Base-by-base conservation (phyloP, 37 sponge, comb jelly and placozoan species). In the Beroe ovata region DNA sequence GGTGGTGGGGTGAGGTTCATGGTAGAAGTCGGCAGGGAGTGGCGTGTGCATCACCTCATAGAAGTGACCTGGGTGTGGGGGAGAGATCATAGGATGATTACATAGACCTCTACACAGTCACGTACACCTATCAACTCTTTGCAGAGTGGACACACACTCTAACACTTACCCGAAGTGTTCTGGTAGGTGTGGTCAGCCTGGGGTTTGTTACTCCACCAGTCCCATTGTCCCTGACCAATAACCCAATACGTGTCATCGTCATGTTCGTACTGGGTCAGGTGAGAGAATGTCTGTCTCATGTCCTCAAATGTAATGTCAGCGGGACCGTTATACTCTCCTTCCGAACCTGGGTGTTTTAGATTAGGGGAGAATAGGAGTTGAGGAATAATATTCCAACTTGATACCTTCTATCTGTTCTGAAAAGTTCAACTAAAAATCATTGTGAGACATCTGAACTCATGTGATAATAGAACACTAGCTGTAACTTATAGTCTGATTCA, bases 131-230 rank as follows among this genome's bases (percentile, higher is more conserved):
- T n/a, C n/a, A n/a, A n/a, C n/a, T n/a, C n/a, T n/a, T n/a, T n/a
- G n/a, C n/a, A n/a, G n/a, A n/a, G n/a, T n/a, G n/a, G n/a, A n/a
- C n/a, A n/a, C 54, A 6, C 54, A 6, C 54, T 47, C 54, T 47
- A 6, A 16, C 54, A 2, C 84, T 23, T 14, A 77, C 84, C 84
- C 20, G 84, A 42, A 38, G 90, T 60, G 60, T 54, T 90, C 29
- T 22, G 41, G 64, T 72, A 72, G 47, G 91, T 91, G 89, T 91
- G 91, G 90, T 91, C 91, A 63, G 60, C 35, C 23, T 30, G 29
- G 21, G 91, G 91, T 0, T 89, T 89, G 60, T 89, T 91, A 23
- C 62, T 60, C 29, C 35, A 41, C 37, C 47, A 91, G 54, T 47
- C 37, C 59, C 64, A 81, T 29, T 8, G 8, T 14, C 91, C 91